Percentiles rank a stretch among this genome's conserved stretches.
Conservation (phyloP, 2,888 invertebrate genomes). For the Saturnia pavonia region DNA sequence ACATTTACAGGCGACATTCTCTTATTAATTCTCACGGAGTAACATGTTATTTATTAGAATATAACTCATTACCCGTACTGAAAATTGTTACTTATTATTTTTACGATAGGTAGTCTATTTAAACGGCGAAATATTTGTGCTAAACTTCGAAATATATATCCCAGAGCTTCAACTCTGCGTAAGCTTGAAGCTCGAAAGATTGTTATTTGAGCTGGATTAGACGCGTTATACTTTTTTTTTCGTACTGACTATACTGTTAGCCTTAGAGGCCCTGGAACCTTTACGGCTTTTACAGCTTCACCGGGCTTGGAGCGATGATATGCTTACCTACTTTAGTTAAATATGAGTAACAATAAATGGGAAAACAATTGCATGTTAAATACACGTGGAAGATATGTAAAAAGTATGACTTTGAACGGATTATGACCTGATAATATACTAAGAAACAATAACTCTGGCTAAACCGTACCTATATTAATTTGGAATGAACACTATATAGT, state of each 20-base stretch:
- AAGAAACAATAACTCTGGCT: too few relatives aligned
- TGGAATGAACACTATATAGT: too few relatives aligned
- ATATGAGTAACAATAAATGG: not conserved
- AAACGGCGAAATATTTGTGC: not conserved
- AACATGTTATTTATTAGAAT: not conserved
- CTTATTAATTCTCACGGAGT: conserved; percentile 1
- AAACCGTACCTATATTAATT: too few relatives aligned
- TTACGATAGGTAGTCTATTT: not conserved
- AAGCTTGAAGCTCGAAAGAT: not conserved
- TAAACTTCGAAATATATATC: not conserved
- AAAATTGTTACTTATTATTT: not conserved
- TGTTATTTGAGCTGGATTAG: not conserved
- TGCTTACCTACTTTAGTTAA: not conserved
- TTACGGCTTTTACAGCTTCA: too few relatives aligned
- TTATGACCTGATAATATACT: too few relatives aligned
- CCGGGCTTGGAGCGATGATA: too few relatives aligned
- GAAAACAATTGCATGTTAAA: not conserved
- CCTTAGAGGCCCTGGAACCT: too few relatives aligned
- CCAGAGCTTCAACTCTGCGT: not conserved
- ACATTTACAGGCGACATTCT: not conserved
- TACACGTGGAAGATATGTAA: too few relatives aligned
- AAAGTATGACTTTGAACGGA: too few relatives aligned
- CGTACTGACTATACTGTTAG: too few relatives aligned
- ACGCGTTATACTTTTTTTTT: too few relatives aligned
- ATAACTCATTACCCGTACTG: not conserved